A percentile compares a stretch with the other conserved stretches of the same genome.
Conservation (phyloP, 1,140 invertebrate genomes). For the Trichonephila clavipes region DNA sequence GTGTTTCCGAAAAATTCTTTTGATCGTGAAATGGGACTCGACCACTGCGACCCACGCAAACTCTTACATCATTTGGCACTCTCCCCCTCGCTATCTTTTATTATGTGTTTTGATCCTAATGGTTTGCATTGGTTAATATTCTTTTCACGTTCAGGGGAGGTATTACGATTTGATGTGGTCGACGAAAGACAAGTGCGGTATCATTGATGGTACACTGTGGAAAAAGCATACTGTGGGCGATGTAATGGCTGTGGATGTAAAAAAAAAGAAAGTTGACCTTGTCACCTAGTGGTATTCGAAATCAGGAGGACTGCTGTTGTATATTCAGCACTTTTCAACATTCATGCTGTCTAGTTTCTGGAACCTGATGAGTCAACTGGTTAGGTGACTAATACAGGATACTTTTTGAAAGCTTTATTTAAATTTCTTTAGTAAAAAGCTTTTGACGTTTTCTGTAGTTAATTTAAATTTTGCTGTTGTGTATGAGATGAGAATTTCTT, state of each 20-base stretch:
- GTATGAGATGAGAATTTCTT: too few species aligned
- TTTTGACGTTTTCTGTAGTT: too few species aligned
- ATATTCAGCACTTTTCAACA: neutral
- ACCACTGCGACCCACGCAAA: slow-evolving; percentile 54
- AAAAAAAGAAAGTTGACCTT: neutral
- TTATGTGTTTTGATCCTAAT: slow-evolving; percentile 30
- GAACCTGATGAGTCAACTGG: neutral
- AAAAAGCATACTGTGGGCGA: neutral
- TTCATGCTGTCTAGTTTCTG: neutral
- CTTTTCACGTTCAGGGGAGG: slow-evolving; percentile 10
- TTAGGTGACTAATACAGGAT: neutral
- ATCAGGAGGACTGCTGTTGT: neutral
- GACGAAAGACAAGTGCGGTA: slow-evolving; percentile 40
- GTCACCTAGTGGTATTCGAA: neutral
- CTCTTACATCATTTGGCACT: slow-evolving; percentile 22
- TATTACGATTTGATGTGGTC: slow-evolving; percentile 43
- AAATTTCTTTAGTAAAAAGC: too few species aligned
- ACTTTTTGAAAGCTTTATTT: too few species aligned
- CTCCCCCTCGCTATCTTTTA: neutral
- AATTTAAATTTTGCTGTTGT: too few species aligned
- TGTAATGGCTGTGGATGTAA: neutral
- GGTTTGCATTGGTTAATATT: slow-evolving; percentile 15
- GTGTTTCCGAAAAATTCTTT: slow-evolving; percentile 42
- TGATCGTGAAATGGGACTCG: slow-evolving; percentile 58
- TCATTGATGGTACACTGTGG: neutral